Percentiles rank a stretch among this genome's conserved stretches.
Conservation (phyloP, 2,888 invertebrate genomes). For the Caradrina clavipalpis region DNA sequence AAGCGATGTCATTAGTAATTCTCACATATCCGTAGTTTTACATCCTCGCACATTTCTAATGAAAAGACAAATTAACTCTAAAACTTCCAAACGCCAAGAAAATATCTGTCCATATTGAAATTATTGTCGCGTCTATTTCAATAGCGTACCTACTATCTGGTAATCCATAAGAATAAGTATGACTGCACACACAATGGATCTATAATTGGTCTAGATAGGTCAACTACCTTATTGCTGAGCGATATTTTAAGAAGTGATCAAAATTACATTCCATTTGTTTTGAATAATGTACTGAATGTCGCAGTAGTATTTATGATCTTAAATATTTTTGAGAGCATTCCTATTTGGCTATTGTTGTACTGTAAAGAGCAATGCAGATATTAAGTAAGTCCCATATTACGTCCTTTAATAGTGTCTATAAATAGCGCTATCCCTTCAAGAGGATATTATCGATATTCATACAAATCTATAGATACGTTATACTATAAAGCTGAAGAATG, state of each 20-base stretch:
- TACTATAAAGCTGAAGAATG: too few species aligned
- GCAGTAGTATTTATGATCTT: not conserved
- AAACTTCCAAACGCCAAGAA: too few species aligned
- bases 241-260: slow-evolving; percentile 51
- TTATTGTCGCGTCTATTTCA: not conserved
- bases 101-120: too few species aligned
- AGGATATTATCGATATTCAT: too few species aligned
- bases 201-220: slow-evolving; percentile 31
- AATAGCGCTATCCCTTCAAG: too few species aligned
- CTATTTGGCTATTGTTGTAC: not conserved
- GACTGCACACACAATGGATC: slow-evolving; percentile 42
- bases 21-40: too few species aligned
- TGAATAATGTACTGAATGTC: slow-evolving; percentile 41
- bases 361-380: slow-evolving; percentile 10
- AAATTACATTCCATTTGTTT: slow-evolving; percentile 40
- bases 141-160: not conserved
- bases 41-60: too few species aligned
- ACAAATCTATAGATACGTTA: too few species aligned
- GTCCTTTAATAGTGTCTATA: too few species aligned
- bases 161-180: slow-evolving; percentile 48
- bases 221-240: slow-evolving; percentile 27
- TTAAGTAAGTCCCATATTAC: not conserved
- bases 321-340: slow-evolving; percentile 38
- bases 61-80: too few species aligned
- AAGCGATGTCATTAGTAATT: too few species aligned